These are phyloP conservation scores for Poeciliopsis presidionis DNA, from an alignment of 2,797 vertebrate species.

Conservation along the genomic window DNA sequence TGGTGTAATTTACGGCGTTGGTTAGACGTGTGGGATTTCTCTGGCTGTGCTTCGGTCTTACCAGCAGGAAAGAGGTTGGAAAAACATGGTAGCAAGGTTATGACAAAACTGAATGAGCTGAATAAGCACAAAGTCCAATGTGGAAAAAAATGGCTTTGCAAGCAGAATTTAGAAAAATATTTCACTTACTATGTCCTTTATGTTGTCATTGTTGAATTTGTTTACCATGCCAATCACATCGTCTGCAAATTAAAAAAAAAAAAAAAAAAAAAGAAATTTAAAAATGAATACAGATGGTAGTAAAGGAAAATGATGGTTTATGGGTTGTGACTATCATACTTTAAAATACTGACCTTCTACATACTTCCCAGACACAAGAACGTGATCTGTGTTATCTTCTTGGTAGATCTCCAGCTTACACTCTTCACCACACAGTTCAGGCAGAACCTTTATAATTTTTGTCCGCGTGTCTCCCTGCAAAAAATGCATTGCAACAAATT, in stretches of 20 bases:
- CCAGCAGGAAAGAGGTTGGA: background rate
- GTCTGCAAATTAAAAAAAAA: constrained; percentile 60
- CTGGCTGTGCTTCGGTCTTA: background rate
- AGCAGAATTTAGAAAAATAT: background rate
- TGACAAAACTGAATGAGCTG: background rate
- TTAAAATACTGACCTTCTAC: constrained; percentile 75
- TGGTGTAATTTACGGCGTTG: constrained; percentile 4
- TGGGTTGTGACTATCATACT: background rate
- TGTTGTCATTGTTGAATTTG: constrained; percentile 83
- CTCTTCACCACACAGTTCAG: constrained; percentile 75
- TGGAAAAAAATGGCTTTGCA: background rate
- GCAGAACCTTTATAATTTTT: constrained; percentile 71
- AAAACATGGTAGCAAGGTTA: background rate
- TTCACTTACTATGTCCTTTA: constrained; percentile 78
- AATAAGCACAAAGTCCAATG: background rate
- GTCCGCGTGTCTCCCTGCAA: constrained; percentile 71
- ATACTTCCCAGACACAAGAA: constrained; percentile 77
- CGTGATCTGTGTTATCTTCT: constrained; percentile 67
- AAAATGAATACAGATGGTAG: background rate
- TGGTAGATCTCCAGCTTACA: constrained; percentile 81
- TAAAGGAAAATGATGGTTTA: background rate
- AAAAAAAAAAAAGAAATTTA: background rate
- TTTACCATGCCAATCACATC: constrained; percentile 74
- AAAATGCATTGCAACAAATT: background rate
- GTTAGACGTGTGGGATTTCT: constrained; percentile 1